Evolutionary conservation across 2,113 vertebrate genomes (phyloP), one percentile per base, ranked within the genome.

Genomic region (Dasyprocta punctata): DNA sequence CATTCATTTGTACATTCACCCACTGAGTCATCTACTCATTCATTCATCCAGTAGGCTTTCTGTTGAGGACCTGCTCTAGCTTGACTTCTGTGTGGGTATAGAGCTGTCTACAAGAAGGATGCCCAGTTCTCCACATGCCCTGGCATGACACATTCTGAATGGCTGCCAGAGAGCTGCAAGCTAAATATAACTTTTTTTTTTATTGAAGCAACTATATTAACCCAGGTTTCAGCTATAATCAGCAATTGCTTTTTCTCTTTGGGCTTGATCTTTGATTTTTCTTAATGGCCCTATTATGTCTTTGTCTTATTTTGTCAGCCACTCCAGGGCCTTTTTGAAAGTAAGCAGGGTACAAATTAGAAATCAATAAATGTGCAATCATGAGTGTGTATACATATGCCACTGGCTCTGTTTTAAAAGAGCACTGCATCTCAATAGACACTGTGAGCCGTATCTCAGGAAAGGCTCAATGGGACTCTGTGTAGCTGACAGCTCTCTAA

Each of bases 241-340:
- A 88, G 95, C 84, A 63, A 90, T 93, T 78, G 80, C 73, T 86
- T 96, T 95, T 97, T 77, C 96, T 94, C 95, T 90, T 92, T 63
- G 77, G 98, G 97, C 96, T 95, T 95, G 97, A 95, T 96, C 97
- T 96, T 98, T 97, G 97, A 96, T 98, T 97, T 97, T 96, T 90
- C 96, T 94, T 97, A 97, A 97, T 96, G 96, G 67, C 88, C 88
- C 90, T 91, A 87, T 97, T 98, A 90, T 96, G 85, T 97, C 96
- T 97, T 88, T 97, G 97, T 97, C 98, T 98, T 88, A 95, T 96
- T 97, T 95, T 92, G 90, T 96, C 87, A 92, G 94, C 94, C 87
- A 92, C 95, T 94, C 75, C 58, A 47, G 97, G 94, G 97, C 94
- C 92, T 90, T 94, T 97, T 78, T 85, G 97, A 90, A 97, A 96